phyloP scores from a whole-genome alignment of 2,113 vertebrate genomes.

The Sorex fumeus region DNA sequence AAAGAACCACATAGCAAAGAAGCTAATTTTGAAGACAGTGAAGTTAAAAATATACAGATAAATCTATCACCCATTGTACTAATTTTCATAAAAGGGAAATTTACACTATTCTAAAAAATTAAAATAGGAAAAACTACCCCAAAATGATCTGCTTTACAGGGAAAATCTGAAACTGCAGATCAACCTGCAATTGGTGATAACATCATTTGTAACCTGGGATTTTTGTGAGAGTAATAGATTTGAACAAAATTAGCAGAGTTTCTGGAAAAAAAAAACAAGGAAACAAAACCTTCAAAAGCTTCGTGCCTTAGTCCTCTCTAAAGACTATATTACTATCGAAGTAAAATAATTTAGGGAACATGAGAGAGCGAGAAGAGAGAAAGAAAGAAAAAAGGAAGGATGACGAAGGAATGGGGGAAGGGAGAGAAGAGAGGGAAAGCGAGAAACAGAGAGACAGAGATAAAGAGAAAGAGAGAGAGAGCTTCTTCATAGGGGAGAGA shows the following conservation, averaged over 20 bases:
- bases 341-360: too few species aligned
- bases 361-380: too few species aligned
- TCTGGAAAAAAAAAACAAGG: neutral
- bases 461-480: neutral
- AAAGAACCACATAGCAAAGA: too few species aligned
- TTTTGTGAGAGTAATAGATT: neutral
- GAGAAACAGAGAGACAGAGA: too few species aligned
- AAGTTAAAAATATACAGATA: too few species aligned
- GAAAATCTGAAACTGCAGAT: conserved; percentile 25
- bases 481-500: too few species aligned
- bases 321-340: too few species aligned
- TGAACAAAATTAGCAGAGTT: conserved; percentile 39
- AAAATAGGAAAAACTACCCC: conserved; percentile 8
- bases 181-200: conserved; percentile 4
- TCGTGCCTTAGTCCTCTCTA: too few species aligned
- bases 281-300: too few species aligned
- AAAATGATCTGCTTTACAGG: conserved; percentile 40
- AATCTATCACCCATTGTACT: neutral
- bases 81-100: conserved; percentile 32
- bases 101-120: neutral
- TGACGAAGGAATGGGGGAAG: too few species aligned
- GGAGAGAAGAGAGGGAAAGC: too few species aligned
- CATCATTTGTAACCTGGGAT: neutral
- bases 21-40: too few species aligned
- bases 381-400: neutral